These are phyloP conservation scores for Phainopepla nitens DNA, from an alignment of 2,113 vertebrate species.

Conservation along the genomic window DNA sequence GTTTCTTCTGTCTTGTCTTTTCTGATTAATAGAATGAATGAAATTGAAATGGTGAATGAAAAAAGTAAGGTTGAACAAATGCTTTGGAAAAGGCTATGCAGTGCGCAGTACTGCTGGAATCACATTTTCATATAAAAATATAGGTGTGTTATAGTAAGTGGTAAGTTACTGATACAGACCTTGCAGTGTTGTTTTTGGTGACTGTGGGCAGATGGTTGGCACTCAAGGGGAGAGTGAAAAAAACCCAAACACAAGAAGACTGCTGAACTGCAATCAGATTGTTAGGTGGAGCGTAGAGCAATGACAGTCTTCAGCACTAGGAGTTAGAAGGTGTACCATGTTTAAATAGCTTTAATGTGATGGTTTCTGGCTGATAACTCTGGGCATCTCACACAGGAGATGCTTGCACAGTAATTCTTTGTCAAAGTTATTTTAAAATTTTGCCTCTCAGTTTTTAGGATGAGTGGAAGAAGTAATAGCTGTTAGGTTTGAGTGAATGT, in stretches of 20 bases:
- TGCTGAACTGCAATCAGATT: conserved; percentile 45
- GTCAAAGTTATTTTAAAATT: conserved; percentile 23
- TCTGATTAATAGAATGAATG: not conserved
- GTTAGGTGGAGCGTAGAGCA: conserved; percentile 44
- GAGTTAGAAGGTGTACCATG: not conserved
- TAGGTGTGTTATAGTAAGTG: not conserved
- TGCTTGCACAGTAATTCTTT: not conserved
- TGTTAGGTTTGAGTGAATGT: not conserved
- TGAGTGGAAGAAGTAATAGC: not conserved
- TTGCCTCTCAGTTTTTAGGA: not conserved
- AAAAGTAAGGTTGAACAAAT: not conserved
- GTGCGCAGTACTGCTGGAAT: not conserved
- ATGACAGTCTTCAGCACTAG: conserved; percentile 3
- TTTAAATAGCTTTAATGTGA: conserved; percentile 39
- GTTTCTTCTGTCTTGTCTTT: not conserved
- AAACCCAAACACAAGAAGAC: conserved; percentile 8
- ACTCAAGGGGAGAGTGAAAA: conserved; percentile 33
- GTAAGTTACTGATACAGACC: not conserved
- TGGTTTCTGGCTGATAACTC: conserved; percentile 11
- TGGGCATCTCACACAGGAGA: not conserved
- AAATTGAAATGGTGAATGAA: not conserved
- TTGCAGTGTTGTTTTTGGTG: conserved; percentile 1
- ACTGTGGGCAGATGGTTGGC: conserved; percentile 51
- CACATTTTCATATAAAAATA: not conserved
- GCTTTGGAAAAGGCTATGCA: not conserved